Evolutionary conservation across 2,113 vertebrate genomes (phyloP).

Genomic region (Mus musculus): GRCm39 chr5:44783501-44784000

Average conservation of each 20-base stretch:
- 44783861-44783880: not conserved
- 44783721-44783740: constrained; percentile 29
- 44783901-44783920: constrained; percentile 52
- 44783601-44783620: not conserved
- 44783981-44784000: constrained; percentile 61
- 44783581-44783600: not conserved
- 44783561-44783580: not conserved
- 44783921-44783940: not conserved
- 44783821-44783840: not conserved
- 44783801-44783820: not conserved
- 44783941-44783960: constrained; percentile 50
- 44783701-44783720: constrained; percentile 17
- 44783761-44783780: not conserved
- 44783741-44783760: constrained; percentile 25
- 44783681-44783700: not conserved
- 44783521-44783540: constrained; percentile 11
- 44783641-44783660: not conserved
- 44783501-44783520: constrained; percentile 29
- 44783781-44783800: not conserved
- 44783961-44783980: constrained; percentile 47
- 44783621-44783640: not conserved
- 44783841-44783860: not conserved
- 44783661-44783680: not conserved
- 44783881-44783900: not conserved
- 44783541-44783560: constrained; percentile 4